Evolutionary conservation across 1,140 invertebrate species (phyloP), one percentile per base, ranked within the genome.

Genomic region (Pseudomyrmex flavicornis): DNA sequence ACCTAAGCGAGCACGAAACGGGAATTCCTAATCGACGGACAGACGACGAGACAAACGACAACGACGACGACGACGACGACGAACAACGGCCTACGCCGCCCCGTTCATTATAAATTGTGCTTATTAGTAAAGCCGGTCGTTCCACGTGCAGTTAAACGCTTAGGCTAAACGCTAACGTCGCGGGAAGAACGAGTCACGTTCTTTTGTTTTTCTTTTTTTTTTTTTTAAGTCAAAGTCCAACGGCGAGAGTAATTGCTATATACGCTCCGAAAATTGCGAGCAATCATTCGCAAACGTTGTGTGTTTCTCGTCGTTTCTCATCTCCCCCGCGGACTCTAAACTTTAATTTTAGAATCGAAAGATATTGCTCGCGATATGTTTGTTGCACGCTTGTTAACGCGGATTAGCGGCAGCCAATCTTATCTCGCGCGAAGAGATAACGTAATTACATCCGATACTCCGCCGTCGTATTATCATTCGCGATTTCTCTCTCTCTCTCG

Each of bases 21-120:
- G 61, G 82, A 89, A 86, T 89, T 88, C 80, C 62, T 86, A 89
- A 89, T 89, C 87, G 68, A 79, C 73, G 35, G 62, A 70, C 22
- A 52, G 68, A 70, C 13, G 13, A 35, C 82, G 77, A 83, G 77
- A 77, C 79, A 83, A 72, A 73, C 48, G 20, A 52, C 73, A 35
- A 44, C 13, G 68, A 70, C 13, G 20, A 52, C 73, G 48, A 44
- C 13, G 77, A 72, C 61, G 77, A 77, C 79, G 77, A 72, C 61
- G n/a, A 12, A 52, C 73, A 48, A 44, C 13, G 20, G 59, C 26
- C 54, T 74, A 26, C 17, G 79, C 70, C 70, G 50, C 46, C 68
- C 85, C 85, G 82, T 85, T 87, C 82, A 72, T 88, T 88, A 79
- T 84, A 68, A 85, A 88, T 83, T 83, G 86, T 52, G 73, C 87